These are phyloP conservation scores for Trichonephila clavipes DNA, from an alignment of 1,140 invertebrate species.

Conservation along the genomic window DNA sequence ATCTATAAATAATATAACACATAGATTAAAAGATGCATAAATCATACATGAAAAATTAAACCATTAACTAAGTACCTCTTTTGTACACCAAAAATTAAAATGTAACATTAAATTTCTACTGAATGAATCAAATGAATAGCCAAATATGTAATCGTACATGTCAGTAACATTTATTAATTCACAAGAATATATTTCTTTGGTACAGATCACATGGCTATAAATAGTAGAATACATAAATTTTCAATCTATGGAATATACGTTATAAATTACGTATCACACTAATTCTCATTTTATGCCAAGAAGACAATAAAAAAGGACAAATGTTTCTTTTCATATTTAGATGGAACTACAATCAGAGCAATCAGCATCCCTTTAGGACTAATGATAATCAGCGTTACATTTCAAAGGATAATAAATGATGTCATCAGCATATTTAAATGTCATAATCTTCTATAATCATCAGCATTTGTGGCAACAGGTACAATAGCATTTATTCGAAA, in stretches of 20 bases:
- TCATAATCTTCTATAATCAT: too few species aligned
- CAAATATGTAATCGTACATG: not conserved
- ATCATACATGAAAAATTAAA: too few species aligned
- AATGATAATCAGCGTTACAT: not conserved
- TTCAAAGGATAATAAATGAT: not conserved
- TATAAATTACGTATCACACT: constrained; percentile 1
- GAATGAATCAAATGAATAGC: too few species aligned
- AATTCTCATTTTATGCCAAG: not conserved
- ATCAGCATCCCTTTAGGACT: not conserved
- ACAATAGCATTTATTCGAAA: too few species aligned
- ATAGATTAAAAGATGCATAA: too few species aligned
- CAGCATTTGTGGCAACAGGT: too few species aligned
- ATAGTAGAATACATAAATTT: constrained; percentile 42
- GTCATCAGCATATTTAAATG: too few species aligned
- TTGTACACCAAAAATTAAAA: too few species aligned
- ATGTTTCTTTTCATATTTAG: not conserved
- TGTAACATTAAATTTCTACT: too few species aligned
- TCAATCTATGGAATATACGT: not conserved
- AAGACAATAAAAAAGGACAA: not conserved
- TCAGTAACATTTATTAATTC: constrained; percentile 57
- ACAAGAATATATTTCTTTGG: constrained; percentile 74
- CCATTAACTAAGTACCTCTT: too few species aligned
- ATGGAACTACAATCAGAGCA: too few species aligned
- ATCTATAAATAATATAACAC: too few species aligned
- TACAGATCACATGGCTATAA: constrained; percentile 61